These are phyloP conservation scores for Nymphalis urticae DNA, from an alignment of 2,888 invertebrate species.

Conservation along the genomic window DNA sequence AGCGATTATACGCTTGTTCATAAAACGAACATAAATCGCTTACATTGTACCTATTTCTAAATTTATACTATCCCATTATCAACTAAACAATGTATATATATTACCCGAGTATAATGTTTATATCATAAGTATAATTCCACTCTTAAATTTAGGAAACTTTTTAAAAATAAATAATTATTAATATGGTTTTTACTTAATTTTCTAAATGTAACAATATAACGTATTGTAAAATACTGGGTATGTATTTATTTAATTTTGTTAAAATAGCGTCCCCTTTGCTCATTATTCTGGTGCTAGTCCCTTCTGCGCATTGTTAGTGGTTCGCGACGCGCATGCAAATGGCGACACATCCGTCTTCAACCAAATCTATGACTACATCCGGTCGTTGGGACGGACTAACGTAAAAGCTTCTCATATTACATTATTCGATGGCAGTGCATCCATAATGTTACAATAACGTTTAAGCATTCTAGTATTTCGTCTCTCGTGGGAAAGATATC, in stretches of 20 bases:
- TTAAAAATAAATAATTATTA: too few relatives aligned
- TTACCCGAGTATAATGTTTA: too few relatives aligned
- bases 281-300: constrained; percentile 45
- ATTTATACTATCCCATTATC: background rate
- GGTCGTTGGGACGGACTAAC: constrained; percentile 51
- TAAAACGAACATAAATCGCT: background rate
- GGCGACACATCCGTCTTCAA: constrained; percentile 69
- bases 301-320: constrained; percentile 49
- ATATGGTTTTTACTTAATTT: too few relatives aligned
- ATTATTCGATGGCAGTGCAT: constrained; percentile 24
- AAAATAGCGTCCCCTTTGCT: constrained; percentile 36
- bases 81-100: background rate
- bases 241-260: constrained; percentile 8
- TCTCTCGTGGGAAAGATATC: background rate
- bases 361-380: constrained; percentile 67
- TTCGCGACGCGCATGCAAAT: constrained; percentile 71
- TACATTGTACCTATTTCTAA: background rate
- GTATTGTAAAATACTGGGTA: background rate
- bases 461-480: background rate
- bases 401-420: constrained; percentile 40
- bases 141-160: too few relatives aligned
- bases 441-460: constrained; percentile 3
- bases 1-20: constrained; percentile 1
- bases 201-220: too few relatives aligned
- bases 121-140: too few relatives aligned